Evolutionary conservation across 2,888 invertebrate species (phyloP), one percentile per base, ranked within the genome.

Genomic region (Cloeon dipterum): DNA sequence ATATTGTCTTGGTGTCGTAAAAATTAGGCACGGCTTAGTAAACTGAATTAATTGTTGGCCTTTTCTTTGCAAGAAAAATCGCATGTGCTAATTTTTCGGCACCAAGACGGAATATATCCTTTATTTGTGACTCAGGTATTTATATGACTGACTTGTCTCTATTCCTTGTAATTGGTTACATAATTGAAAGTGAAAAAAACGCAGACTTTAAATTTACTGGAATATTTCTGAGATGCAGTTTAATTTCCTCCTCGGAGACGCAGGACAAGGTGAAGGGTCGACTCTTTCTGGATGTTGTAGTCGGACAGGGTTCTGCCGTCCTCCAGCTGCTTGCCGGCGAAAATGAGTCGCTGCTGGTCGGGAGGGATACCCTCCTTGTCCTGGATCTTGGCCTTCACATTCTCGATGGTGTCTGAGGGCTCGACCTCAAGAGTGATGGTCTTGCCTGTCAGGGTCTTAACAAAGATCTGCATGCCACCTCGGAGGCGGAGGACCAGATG

Each of bases 391-490:
- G 62, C 60, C 44, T 68, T 68, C 2, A 69, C 67, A 51, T 68
- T 68, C 46, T 69, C 68, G 45, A 68, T 68, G 0, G 66, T 62
- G 42, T 68, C 68, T 1, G 65, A 64, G 11, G 68, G 61, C 46
- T 69, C 68, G 2, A 64, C 63, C 45, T 63, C 64, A n/a, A 63
- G 45, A 2, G 63, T 63, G 44, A 66, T 65, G 26, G 65, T 66
- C 46, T 67, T 68, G 10, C 66, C 66, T 10, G 66, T 66, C 16
- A 66, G 49, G 3, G 66, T 66, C 46, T 67, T 67, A 2, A 66
- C 65, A 44, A 65, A 70, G 45, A 74, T 74, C 52, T 74, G 70
- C 57, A 74, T 72, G 43, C 72, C 71, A 47, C 68, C 68, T 42
- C 66, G 53, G 20, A 70, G 57, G 47, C 68, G 59, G 32, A 69